Evolutionary conservation across 53 echinoderm and acorn worm species (phyloP).

Genomic region (Hippasteria phrygiana): DNA sequence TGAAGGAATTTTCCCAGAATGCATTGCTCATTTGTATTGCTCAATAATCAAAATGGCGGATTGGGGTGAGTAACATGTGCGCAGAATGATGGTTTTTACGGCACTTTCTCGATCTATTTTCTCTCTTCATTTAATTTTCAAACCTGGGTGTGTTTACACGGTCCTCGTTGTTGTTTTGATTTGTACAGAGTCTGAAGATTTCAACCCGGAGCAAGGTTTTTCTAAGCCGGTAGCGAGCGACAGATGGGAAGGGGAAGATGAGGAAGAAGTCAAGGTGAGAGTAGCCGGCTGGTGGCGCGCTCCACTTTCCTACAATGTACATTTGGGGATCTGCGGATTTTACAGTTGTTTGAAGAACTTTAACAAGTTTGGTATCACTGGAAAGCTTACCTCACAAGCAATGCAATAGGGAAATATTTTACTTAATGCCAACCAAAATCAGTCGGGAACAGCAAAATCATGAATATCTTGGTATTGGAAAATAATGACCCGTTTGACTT

Average conservation of each 20-base stretch:
- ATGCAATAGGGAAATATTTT: too few relatives aligned
- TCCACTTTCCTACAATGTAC: too few relatives aligned
- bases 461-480: too few relatives aligned
- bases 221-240: slow-evolving; percentile 46
- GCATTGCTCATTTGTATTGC: slow-evolving; percentile 31
- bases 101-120: neutral
- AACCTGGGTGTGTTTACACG: neutral
- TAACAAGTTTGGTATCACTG: too few relatives aligned
- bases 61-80: slow-evolving; percentile 76
- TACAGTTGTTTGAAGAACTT: too few relatives aligned
- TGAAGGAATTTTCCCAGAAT: slow-evolving; percentile 43
- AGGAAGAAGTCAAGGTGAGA: slow-evolving; percentile 86
- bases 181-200: slow-evolving; percentile 85
- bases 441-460: too few relatives aligned
- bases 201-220: slow-evolving; percentile 87
- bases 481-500: too few relatives aligned
- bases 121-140: neutral
- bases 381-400: too few relatives aligned
- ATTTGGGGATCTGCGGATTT: too few relatives aligned
- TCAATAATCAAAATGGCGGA: slow-evolving; percentile 78
- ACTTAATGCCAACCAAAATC: too few relatives aligned
- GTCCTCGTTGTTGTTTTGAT: neutral
- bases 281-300: too few relatives aligned
- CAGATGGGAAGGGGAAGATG: slow-evolving; percentile 97
- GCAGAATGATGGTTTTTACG: neutral